phyloP scores from a whole-genome alignment of 2,113 vertebrate genomes.

The Tonatia bakeri region DNA sequence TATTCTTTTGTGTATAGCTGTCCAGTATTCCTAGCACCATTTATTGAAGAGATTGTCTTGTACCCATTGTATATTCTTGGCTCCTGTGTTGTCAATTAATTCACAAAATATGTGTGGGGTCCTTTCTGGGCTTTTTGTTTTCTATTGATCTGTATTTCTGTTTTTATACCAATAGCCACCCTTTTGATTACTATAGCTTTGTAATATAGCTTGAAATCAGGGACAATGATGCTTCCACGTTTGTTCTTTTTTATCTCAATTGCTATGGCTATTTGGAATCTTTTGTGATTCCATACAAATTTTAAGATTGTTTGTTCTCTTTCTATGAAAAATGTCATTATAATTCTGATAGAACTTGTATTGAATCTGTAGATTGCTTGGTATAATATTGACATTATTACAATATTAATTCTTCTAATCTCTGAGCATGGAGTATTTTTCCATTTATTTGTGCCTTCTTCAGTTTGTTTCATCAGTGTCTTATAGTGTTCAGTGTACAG shows the following conservation, averaged over 20 bases:
- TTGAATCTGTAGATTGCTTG: neutral
- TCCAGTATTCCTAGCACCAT: neutral
- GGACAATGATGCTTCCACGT: neutral
- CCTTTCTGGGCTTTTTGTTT: neutral
- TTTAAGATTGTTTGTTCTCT: neutral
- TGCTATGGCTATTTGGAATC: neutral
- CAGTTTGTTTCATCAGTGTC: neutral
- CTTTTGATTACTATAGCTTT: neutral
- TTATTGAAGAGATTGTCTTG: neutral
- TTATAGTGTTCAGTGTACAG: neutral
- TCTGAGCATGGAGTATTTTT: neutral
- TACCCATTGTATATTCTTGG: neutral
- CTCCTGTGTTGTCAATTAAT: neutral
- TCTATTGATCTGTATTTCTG: neutral
- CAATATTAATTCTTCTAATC: neutral
- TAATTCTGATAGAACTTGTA: neutral
- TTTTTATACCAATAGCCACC: neutral
- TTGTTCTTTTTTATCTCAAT: neutral
- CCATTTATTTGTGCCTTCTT: neutral
- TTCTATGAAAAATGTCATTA: neutral
- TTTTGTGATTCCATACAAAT: neutral
- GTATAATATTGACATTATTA: neutral
- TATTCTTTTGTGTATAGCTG: neutral
- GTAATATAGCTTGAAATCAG: neutral
- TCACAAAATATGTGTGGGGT: neutral